Base-by-base conservation (phyloP, 1,140 invertebrate species). In the Bombus soroeensis region DNA sequence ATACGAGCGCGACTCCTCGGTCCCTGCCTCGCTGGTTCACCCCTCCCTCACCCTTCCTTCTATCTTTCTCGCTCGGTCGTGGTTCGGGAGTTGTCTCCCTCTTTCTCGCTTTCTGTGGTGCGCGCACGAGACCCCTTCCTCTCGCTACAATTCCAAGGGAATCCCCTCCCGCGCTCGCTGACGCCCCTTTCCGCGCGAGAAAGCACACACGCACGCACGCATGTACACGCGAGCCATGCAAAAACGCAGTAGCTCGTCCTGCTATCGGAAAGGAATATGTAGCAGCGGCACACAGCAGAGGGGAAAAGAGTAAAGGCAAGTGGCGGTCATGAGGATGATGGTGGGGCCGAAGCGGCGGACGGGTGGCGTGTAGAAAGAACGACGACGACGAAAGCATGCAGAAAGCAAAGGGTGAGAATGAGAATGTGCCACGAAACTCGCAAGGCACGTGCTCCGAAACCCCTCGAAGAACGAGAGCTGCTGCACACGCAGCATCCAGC, bases 1-100 rank as follows among this genome's bases (percentile, higher is more conserved):
- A 95, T 95, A 95, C 93, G 92, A 88, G 91, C 92, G 91, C 92
- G 87, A 91, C 89, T 88, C 83, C 87, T 85, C 87, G 80, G 81
- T 83, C 89, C 70, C 89, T 83, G 83, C 84, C 78, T 47, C 83
- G 59, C 76, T 66, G 37, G 59, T 41, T 37, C n/a, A 43, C 91
- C 78, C 92, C 88, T 57, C 53, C 47, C 85, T 71, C 84, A 13
- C 86, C 86, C 57, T 81, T 87, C 77, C 53, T 75, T 68, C 70
- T 71, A 82, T 66, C 83, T 86, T 84, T 64, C 85, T 87, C 75
- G 57, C 80, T 78, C 53, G 62, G 28, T 34, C 32, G 15, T 32
- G 12, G 64, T 70, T 70, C 57, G 37, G 13, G 34, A 43, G 73
- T 86, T 87, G 85, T 72, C 81, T 88, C 77, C 76, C 83, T 80